Conservation (phyloP, 1,140 invertebrate species). For the Limonius californicus region DNA sequence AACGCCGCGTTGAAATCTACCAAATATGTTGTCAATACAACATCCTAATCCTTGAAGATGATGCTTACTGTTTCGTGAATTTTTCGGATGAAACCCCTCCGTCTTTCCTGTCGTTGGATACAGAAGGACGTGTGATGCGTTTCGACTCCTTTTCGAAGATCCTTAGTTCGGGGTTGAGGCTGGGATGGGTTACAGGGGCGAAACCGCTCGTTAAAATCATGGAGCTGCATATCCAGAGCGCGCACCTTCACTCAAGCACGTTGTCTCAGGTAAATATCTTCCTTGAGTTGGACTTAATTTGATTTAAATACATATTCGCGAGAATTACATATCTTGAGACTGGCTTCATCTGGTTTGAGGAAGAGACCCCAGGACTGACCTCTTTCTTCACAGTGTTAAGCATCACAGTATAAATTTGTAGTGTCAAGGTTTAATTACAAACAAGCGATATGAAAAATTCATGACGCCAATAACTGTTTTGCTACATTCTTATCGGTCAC, state of each 20-base stretch:
- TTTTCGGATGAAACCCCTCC: slow-evolving; percentile 59
- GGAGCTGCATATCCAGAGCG: slow-evolving; percentile 68
- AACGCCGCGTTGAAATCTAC: slow-evolving; percentile 68
- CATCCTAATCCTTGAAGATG: slow-evolving; percentile 76
- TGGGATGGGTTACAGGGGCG: slow-evolving; percentile 70
- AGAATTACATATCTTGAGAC: too few relatives aligned
- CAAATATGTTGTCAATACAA: slow-evolving; percentile 70
- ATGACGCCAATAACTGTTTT: background rate
- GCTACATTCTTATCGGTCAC: background rate
- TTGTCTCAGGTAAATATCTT: slow-evolving; percentile 57
- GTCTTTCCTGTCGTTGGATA: slow-evolving; percentile 71
- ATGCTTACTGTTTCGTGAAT: slow-evolving; percentile 76
- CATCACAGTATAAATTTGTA: background rate
- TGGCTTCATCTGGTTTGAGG: background rate
- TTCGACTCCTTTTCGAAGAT: slow-evolving; percentile 81
- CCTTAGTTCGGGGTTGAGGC: slow-evolving; percentile 65
- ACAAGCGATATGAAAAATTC: background rate
- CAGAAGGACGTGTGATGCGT: slow-evolving; percentile 70
- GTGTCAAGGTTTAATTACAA: background rate
- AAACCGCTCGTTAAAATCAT: slow-evolving; percentile 57
- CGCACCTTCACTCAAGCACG: slow-evolving; percentile 67
- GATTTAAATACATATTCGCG: background rate
- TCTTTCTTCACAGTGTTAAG: too few relatives aligned
- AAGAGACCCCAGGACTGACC: background rate
- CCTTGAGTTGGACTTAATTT: background rate